Conservation (phyloP, 2,113 vertebrate genomes). For the Pteropus alecto region DNA sequence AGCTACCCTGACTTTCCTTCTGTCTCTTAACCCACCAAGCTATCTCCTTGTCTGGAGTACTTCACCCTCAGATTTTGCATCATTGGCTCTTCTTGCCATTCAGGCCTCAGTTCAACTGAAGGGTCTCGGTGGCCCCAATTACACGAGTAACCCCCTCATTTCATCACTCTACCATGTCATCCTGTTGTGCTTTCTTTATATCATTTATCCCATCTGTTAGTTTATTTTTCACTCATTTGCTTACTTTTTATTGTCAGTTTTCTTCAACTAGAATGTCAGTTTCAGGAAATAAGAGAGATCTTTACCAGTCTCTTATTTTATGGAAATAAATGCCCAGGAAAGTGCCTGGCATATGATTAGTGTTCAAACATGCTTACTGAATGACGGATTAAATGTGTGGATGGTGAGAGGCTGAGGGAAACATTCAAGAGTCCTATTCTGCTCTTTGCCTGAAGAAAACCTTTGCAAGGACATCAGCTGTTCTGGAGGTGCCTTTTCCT, state of each 20-base stretch:
- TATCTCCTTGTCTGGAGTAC: neutral
- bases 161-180: neutral
- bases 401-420: neutral
- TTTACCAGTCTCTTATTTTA: neutral
- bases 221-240: neutral
- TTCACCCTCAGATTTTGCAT: neutral
- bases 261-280: neutral
- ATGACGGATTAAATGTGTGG: neutral
- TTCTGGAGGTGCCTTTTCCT: neutral
- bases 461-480: neutral
- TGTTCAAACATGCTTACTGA: neutral
- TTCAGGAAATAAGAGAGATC: neutral
- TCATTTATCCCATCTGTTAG: neutral
- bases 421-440: neutral
- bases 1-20: neutral
- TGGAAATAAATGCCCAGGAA: neutral
- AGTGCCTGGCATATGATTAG: neutral
- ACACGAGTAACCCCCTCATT: neutral
- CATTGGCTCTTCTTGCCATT: neutral
- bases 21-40: neutral
- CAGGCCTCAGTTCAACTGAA: neutral
- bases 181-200: neutral
- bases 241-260: neutral
- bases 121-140: neutral
- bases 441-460: neutral